Percentiles rank a stretch among this genome's conserved stretches.
Conservation (phyloP, 1,140 invertebrate species). For the Aphaenogaster rudis region DNA sequence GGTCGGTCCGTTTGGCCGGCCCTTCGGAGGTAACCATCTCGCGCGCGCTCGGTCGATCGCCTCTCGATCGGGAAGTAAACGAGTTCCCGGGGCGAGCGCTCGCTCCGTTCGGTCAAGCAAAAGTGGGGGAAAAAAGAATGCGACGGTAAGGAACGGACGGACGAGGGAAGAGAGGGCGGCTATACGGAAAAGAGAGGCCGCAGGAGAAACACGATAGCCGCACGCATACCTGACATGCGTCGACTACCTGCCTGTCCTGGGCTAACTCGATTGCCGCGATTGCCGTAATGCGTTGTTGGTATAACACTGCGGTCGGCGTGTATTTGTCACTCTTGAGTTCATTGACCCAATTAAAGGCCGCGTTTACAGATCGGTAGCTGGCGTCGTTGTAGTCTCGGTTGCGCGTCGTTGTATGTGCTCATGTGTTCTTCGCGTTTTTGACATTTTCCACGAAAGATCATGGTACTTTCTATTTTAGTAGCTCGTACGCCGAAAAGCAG, state of each 20-base stretch:
- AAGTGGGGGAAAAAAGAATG: background rate
- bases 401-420: background rate
- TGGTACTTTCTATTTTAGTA: background rate
- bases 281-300: constrained; percentile 46
- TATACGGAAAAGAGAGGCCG: constrained; percentile 8
- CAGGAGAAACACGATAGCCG: constrained; percentile 62
- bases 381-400: background rate
- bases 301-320: background rate
- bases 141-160: background rate
- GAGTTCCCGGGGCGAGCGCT: constrained; percentile 54
- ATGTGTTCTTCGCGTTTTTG: background rate
- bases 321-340: constrained; percentile 58
- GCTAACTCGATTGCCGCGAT: constrained; percentile 65
- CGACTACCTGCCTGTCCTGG: constrained; percentile 68
- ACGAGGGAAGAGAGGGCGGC: constrained; percentile 46
- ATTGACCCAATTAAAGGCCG: constrained; percentile 8
- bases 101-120: constrained; percentile 49
- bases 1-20: constrained; percentile 65
- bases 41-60: constrained; percentile 58
- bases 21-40: constrained; percentile 59
- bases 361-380: background rate
- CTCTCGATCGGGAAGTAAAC: constrained; percentile 71
- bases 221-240: constrained; percentile 75
- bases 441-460: background rate
- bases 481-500: background rate